phyloP scores from a whole-genome alignment of 2,888 invertebrate species.

The Gibbula magus region DNA sequence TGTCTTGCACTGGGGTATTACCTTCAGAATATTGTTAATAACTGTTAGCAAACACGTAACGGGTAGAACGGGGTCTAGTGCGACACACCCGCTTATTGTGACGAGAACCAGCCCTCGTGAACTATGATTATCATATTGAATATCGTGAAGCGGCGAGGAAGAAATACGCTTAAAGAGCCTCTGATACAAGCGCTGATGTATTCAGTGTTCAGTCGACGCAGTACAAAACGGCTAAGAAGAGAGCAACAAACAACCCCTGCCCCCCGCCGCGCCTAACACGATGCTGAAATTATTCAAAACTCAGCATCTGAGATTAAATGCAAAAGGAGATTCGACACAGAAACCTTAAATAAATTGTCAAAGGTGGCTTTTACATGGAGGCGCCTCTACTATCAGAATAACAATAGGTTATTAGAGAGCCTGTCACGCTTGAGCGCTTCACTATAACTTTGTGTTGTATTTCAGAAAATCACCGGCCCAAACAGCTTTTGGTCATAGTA shows the following conservation, averaged over 20 bases:
- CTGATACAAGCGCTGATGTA: too few relatives aligned
- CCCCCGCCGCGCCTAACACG: not conserved
- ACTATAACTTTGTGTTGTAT: constrained; percentile 13
- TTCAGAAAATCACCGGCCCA: constrained; percentile 47
- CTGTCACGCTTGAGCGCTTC: not conserved
- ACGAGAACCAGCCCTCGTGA: too few relatives aligned
- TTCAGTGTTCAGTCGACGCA: too few relatives aligned
- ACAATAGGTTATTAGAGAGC: constrained; percentile 8
- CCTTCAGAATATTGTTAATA: too few relatives aligned
- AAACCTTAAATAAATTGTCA: not conserved
- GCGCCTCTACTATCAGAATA: constrained; percentile 10
- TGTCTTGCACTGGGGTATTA: too few relatives aligned
- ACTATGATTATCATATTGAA: not conserved
- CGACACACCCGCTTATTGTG: too few relatives aligned
- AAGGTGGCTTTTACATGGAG: constrained; percentile 10
- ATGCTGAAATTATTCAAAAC: not conserved
- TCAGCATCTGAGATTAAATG: not conserved
- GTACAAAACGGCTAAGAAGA: not conserved
- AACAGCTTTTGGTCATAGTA: constrained; percentile 58
- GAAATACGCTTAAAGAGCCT: too few relatives aligned
- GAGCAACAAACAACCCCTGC: not conserved
- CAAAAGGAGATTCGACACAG: constrained; percentile 10
- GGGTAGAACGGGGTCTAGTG: too few relatives aligned
- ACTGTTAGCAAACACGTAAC: too few relatives aligned
- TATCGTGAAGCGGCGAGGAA: not conserved